A percentile compares a stretch with the other conserved stretches of the same genome.
These are phyloP conservation scores for Arnoldichthys spilopterus DNA, from an alignment of 2,797 vertebrate species.

Conservation along the genomic window DNA sequence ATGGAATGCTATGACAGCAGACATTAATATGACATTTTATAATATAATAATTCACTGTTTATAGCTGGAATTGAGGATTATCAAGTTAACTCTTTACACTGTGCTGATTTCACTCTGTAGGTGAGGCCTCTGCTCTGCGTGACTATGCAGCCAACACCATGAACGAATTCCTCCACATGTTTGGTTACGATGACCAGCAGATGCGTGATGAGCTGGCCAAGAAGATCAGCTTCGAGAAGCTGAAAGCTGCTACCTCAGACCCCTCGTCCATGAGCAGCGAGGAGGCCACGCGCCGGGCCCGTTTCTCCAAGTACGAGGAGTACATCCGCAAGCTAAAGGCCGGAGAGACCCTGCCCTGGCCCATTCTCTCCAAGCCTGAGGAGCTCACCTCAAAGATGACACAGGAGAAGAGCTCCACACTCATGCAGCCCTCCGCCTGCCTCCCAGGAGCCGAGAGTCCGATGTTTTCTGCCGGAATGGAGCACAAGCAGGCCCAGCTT, in stretches of 20 bases:
- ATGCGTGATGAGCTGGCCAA: constrained; percentile 93
- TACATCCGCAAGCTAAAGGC: constrained; percentile 98
- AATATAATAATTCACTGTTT: no score
- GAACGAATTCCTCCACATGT: constrained; percentile 98
- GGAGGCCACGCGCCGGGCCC: constrained; percentile 89
- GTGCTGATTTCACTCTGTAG: constrained; percentile 67
- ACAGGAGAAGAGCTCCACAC: constrained; percentile 80
- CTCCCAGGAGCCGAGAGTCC: constrained; percentile 77
- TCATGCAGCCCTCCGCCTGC: constrained; percentile 77
- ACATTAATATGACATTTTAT: neutral
- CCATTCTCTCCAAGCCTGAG: constrained; percentile 85
- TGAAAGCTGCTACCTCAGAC: constrained; percentile 91
- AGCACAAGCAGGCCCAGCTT: constrained; percentile 88
- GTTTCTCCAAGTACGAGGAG: constrained; percentile 98
- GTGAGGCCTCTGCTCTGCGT: constrained; percentile 89
- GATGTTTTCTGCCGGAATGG: constrained; percentile 80
- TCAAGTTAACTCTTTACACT: neutral
- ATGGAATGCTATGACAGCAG: neutral
- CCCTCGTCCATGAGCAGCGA: constrained; percentile 79
- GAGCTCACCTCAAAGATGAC: constrained; percentile 83
- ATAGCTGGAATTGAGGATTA: neutral
- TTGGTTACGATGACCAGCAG: constrained; percentile 96
- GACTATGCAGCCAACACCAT: constrained; percentile 99
- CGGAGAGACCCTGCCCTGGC: constrained; percentile 92
- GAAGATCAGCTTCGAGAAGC: constrained; percentile 96